Base-by-base conservation (phyloP, 2,113 vertebrate genomes). In the Bubalus kerabau region DNA sequence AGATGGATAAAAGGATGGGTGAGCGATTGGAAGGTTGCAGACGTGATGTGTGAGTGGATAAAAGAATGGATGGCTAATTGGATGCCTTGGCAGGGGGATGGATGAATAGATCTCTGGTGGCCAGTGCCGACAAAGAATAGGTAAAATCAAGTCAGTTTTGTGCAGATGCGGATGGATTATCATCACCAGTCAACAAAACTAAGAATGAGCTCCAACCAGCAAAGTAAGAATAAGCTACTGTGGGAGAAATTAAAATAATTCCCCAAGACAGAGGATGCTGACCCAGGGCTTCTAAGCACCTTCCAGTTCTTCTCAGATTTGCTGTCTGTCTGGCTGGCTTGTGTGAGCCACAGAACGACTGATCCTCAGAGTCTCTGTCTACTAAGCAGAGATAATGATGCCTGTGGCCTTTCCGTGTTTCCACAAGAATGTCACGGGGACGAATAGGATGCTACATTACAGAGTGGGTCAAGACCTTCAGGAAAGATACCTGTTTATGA, bases 321-420 rank as follows among this genome's bases (percentile, higher is more conserved):
- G 16, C 56, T 71, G 12, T 71, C 67, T 90, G 84, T 87, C 92
- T 97, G 71, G 80, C 90, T 91, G 76, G n/a, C n/a, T 94, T 74
- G 54, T 80, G 43, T 81, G 82, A 96, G 76, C 50, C 96, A 90
- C 71, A 48, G 43, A 62, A 71, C 80, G 71, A 50, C 90, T 9
- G 60, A 88, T 50, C 52, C 81, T 83, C 4, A 0, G 85, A 56
- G 86, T 97, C 78, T 94, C 97, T 80, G 13, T 74, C 90, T 48
- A 6, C 94, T 93, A 60, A 93, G 48, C 52, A 96, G 86, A 91
- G 78, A 95, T 90, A 76, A 84, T 74, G 52, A 85, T 46, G 64
- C 89, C 91, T 24, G 15, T 85, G 93, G 91, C 89, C 91, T 87
- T 84, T 90, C 81, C 32, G 43, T 93, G 87, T 97, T 94, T 94